Conservation (phyloP, 1,140 invertebrate genomes). For the Drosophila punjabiensis region DNA sequence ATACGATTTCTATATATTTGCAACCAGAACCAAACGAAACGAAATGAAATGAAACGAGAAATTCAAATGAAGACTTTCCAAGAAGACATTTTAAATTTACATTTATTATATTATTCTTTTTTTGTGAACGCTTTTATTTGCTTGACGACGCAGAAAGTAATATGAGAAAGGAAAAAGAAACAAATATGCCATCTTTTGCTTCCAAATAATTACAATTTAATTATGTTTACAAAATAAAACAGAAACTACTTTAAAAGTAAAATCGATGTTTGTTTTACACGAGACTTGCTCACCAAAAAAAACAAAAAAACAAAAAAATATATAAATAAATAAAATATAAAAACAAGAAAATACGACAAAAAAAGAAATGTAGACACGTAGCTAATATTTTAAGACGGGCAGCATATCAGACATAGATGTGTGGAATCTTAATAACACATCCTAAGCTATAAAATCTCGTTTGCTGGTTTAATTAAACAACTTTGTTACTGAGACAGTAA, state of each 20-base stretch:
- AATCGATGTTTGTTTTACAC: constrained; percentile 73
- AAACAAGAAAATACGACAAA: background rate
- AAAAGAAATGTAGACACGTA: constrained; percentile 32
- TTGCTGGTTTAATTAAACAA: constrained; percentile 1
- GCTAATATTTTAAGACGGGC: constrained; percentile 23
- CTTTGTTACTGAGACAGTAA: background rate
- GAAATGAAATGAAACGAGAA: constrained; percentile 32
- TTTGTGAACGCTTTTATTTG: constrained; percentile 61
- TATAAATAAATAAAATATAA: constrained; percentile 3
- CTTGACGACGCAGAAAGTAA: constrained; percentile 31
- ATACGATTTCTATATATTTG: constrained; percentile 27
- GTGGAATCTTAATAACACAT: constrained; percentile 24
- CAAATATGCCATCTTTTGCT: constrained; percentile 78
- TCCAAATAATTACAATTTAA: constrained; percentile 79
- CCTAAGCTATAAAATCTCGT: constrained; percentile 10
- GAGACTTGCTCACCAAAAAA: constrained; percentile 50
- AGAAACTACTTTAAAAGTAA: constrained; percentile 73
- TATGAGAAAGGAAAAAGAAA: constrained; percentile 40
- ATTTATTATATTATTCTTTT: constrained; percentile 35
- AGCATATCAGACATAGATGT: constrained; percentile 47
- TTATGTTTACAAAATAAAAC: constrained; percentile 66
- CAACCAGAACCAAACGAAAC: constrained; percentile 39
- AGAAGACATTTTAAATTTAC: constrained; percentile 77
- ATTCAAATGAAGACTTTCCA: constrained; percentile 67
- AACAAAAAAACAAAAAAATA: background rate